Evolutionary conservation across 2,797 vertebrate species (phyloP), one percentile per base, ranked within the genome.

Genomic region (Bovichtus diacanthus): DNA sequence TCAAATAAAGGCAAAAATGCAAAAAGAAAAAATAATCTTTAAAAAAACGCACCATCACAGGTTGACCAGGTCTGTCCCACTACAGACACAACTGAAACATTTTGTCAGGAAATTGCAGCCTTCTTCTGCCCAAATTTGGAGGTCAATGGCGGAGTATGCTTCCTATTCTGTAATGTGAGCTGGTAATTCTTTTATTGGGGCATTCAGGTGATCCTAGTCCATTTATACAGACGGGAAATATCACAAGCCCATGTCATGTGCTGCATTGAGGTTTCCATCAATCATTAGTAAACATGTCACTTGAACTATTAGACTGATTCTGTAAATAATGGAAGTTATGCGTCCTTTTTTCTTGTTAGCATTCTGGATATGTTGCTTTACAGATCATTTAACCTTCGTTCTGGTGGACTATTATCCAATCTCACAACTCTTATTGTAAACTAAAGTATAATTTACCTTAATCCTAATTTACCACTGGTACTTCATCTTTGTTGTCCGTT

Each of bases 101-200:
- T 29, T 5, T 31, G 2, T 29, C 29, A 31, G 6, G 29, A 31
- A 31, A 7, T 7, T 5, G 12, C 34, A 51, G 36, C 16, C 11
- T 44, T 53, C 25, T 27, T 41, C 41, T 59, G 34, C 2, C 53
- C 19, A 23, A n/a, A 50, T 58, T 58, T 74, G 41, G 44, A 71
- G 19, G 4, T 46, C 5, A 46, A 10, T 3, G 29, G 15, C 23
- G 18, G 43, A 51, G 25, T 7, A n/a, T 39, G 19, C 16, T 31
- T 25, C 51, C 19, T 9, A 25, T 23, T 41, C 25, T 38, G 9
- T 3, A 18, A 53, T 6, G 0, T 58, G 50, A 78, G 10, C 13
- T 2, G 31, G 46, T 18, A 31, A 1, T 29, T 38, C 51, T 21
- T 5, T 60, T 31, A 41, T 41, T 2, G 9, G 0, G 21, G 18